Percentiles rank a stretch among this genome's conserved stretches.
phyloP scores from a whole-genome alignment of 2,113 vertebrate species.

The Microcebus murinus region DNA sequence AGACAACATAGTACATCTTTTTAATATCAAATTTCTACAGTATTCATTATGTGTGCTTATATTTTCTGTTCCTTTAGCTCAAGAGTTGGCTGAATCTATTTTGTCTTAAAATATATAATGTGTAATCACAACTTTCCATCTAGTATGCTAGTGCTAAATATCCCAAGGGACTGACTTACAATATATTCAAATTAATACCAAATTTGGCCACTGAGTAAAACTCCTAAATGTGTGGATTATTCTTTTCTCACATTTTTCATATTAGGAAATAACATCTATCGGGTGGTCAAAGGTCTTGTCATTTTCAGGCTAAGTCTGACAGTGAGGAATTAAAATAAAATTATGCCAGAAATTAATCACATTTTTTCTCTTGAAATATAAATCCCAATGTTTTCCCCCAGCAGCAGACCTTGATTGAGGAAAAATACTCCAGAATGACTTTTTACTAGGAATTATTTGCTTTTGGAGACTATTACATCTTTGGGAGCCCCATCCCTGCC shows the following conservation, averaged over 20 bases:
- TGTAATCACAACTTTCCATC: slow-evolving; percentile 37
- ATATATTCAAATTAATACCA: slow-evolving; percentile 47
- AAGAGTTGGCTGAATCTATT: slow-evolving; percentile 21
- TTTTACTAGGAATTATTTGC: slow-evolving; percentile 45
- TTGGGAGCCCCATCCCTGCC: background rate
- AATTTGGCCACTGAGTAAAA: background rate
- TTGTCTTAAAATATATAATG: slow-evolving; percentile 15
- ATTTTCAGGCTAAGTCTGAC: slow-evolving; percentile 62
- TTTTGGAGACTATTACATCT: slow-evolving; percentile 30
- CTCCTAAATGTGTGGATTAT: slow-evolving; percentile 54
- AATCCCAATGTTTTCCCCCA: background rate
- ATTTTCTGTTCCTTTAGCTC: slow-evolving; percentile 37
- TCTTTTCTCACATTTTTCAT: slow-evolving; percentile 48
- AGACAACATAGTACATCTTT: slow-evolving; percentile 41
- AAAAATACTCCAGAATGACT: slow-evolving; percentile 35
- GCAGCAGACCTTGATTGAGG: slow-evolving; percentile 35
- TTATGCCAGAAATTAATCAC: background rate
- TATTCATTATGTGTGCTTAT: slow-evolving; percentile 31
- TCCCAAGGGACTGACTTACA: background rate
- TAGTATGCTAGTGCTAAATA: background rate
- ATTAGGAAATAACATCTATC: slow-evolving; percentile 42
- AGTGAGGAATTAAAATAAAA: slow-evolving; percentile 57
- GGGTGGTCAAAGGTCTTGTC: slow-evolving; percentile 52
- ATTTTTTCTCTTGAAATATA: slow-evolving; percentile 20
- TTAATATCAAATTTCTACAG: slow-evolving; percentile 25